Evolutionary conservation across 2,797 vertebrate genomes (phyloP).

Genomic region (Notamacropus eugenii): DNA sequence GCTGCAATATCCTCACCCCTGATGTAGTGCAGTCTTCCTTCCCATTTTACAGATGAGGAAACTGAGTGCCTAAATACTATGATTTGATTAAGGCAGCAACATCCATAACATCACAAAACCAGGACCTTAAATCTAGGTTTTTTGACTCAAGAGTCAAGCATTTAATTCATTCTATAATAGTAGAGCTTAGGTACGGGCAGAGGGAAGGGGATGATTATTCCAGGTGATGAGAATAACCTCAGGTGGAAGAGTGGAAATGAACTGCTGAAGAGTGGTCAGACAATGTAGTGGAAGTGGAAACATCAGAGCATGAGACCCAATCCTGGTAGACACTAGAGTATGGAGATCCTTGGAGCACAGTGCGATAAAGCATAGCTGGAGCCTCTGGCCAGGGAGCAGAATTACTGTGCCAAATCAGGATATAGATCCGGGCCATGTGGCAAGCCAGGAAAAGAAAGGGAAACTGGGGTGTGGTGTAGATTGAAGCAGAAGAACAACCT

Average conservation of each 20-base stretch:
- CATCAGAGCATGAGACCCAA: neutral
- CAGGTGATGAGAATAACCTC: neutral
- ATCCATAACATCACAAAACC: neutral
- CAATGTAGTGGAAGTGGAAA: too few relatives aligned
- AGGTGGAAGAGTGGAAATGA: neutral
- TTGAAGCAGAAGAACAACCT: neutral
- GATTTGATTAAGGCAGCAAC: neutral
- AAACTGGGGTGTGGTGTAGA: neutral
- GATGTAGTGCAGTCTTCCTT: neutral
- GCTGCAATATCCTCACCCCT: too few relatives aligned
- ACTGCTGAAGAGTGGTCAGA: neutral
- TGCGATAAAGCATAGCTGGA: neutral
- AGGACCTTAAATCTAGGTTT: neutral
- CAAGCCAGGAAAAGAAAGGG: neutral
- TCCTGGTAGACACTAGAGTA: neutral
- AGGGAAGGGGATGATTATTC: neutral
- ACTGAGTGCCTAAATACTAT: neutral
- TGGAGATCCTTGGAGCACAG: neutral
- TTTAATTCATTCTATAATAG: neutral
- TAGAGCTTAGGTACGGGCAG: neutral
- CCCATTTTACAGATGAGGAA: neutral
- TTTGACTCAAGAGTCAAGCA: neutral
- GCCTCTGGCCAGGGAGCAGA: neutral
- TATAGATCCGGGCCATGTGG: neutral
- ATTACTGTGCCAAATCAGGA: neutral